Conservation (phyloP, 2,888 invertebrate species). For the Melanchra persicariae region DNA sequence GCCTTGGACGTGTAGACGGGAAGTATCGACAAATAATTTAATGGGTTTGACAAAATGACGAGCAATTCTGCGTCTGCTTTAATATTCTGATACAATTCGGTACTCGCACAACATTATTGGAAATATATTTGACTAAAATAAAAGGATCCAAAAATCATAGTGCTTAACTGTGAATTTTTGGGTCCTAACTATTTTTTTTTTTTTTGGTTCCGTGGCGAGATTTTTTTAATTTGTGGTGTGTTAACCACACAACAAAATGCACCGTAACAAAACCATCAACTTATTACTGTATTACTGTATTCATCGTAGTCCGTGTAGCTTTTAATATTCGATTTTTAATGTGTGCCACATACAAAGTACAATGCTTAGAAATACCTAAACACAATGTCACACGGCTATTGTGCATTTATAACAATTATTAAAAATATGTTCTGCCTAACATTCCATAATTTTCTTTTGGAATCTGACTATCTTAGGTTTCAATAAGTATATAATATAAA, state of each 20-base stretch:
- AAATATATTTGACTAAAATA: constrained; percentile 24
- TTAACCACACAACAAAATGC: constrained; percentile 34
- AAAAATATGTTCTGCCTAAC: constrained; percentile 19
- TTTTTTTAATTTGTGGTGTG: constrained; percentile 10
- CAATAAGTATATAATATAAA: too few species aligned
- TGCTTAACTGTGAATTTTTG: too few species aligned
- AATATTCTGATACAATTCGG: not conserved
- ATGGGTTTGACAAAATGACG: constrained; percentile 11
- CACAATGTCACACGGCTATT: constrained; percentile 23
- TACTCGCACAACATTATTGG: not conserved
- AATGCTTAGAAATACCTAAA: constrained; percentile 42
- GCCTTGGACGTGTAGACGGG: constrained; percentile 27
- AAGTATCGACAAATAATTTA: constrained; percentile 21
- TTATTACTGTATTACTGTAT: constrained; percentile 30
- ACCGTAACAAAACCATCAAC: constrained; percentile 42
- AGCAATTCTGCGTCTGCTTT: not conserved
- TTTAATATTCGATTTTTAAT: constrained; percentile 48
- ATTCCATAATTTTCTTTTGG: constrained; percentile 5
- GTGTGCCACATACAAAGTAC: constrained; percentile 23
- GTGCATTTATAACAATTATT: constrained; percentile 5
- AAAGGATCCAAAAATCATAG: too few species aligned
- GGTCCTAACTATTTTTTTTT: not conserved
- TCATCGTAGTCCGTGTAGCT: constrained; percentile 24
- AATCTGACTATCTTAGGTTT: too few species aligned
- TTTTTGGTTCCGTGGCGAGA: not conserved